Evolutionary conservation across 1,140 invertebrate genomes (phyloP).

Genomic region (Maconellicoccus hirsutus): DNA sequence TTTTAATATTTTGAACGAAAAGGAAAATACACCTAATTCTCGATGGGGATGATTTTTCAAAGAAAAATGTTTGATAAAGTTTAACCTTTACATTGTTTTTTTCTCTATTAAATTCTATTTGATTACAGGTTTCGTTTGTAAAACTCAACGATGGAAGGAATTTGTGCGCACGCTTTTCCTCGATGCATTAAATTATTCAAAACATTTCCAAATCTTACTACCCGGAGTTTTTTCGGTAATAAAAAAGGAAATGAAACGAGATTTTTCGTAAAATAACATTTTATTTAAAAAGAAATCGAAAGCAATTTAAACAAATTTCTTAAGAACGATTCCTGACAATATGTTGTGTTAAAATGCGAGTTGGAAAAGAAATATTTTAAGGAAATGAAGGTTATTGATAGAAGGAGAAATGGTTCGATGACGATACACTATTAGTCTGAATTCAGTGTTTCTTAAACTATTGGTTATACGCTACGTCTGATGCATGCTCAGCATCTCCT

Average conservation of each 20-base stretch:
- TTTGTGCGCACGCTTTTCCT: not conserved
- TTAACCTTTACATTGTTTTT: not conserved
- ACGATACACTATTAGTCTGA: constrained; percentile 8
- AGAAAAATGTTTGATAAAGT: not conserved
- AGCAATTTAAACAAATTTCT: constrained; percentile 15
- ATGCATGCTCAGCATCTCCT: too few relatives aligned
- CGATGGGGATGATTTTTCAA: not conserved
- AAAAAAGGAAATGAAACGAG: not conserved
- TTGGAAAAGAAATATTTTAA: constrained; percentile 20
- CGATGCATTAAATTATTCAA: not conserved
- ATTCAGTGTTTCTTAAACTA: not conserved
- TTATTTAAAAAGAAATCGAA: constrained; percentile 20
- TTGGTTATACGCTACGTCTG: too few relatives aligned
- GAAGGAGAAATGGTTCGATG: constrained; percentile 14
- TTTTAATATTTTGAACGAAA: too few relatives aligned
- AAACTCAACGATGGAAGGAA: not conserved
- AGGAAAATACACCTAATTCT: too few relatives aligned
- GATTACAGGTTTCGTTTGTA: not conserved
- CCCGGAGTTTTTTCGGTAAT: constrained; percentile 8
- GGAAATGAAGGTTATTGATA: constrained; percentile 21
- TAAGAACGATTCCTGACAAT: constrained; percentile 17
- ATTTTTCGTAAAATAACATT: constrained; percentile 5
- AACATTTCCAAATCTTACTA: not conserved
- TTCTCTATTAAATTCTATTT: not conserved
- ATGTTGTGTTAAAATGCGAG: constrained; percentile 18